Evolutionary conservation across 2,888 invertebrate genomes (phyloP).

Genomic region (Drosophila anomalipes): DNA sequence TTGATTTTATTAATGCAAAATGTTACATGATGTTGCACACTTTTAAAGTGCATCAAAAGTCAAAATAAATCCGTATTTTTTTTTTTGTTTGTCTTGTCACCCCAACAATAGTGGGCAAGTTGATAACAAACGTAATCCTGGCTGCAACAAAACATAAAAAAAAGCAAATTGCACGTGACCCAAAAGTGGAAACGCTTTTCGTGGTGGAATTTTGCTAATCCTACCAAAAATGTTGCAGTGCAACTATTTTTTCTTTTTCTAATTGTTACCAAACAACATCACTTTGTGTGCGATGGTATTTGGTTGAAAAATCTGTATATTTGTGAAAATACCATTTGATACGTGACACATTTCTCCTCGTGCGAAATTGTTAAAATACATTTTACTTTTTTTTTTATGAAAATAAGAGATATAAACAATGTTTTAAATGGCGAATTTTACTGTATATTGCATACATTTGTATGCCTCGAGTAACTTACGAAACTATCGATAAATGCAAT

Average conservation of each 20-base stretch:
- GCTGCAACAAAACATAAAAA: background rate
- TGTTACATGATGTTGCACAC: background rate
- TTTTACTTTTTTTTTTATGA: background rate
- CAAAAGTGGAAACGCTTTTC: background rate
- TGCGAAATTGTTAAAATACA: background rate
- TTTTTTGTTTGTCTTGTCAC: background rate
- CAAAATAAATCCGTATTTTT: background rate
- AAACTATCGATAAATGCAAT: background rate
- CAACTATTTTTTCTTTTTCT: background rate
- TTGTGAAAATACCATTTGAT: background rate
- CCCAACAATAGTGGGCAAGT: background rate
- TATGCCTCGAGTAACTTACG: background rate
- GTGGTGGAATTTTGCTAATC: background rate
- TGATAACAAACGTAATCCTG: constrained; percentile 1
- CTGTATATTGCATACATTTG: background rate
- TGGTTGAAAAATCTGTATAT: background rate
- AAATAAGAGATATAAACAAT: background rate
- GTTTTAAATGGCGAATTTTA: background rate
- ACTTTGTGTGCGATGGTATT: background rate
- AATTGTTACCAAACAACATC: background rate
- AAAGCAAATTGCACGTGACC: background rate
- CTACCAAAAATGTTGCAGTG: background rate
- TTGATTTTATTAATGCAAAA: background rate
- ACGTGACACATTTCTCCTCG: background rate
- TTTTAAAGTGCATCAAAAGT: background rate